Base-by-base conservation (phyloP, 2,113 vertebrate species). In the Myrmecobius fasciatus region DNA sequence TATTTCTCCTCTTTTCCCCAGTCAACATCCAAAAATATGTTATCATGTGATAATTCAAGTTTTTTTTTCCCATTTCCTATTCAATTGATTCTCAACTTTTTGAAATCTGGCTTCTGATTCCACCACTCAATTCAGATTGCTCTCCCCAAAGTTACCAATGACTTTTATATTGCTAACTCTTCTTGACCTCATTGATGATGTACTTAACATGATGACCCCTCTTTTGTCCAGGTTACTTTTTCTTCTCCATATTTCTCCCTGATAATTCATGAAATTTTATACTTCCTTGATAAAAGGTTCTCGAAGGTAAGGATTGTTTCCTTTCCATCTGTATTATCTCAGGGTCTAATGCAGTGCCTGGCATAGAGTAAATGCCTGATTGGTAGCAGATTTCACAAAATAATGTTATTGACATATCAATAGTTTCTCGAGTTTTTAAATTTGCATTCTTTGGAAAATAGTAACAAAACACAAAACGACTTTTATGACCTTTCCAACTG, bases 371-470 rank as follows among this genome's bases (percentile, higher is more conserved):
- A 75, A 17, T 75, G 60, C 12, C n/a, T 75, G 60, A n/a, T 8
- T 43, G 36, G 14, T n/a, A 75, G 36, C 22, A 22, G n/a, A 75
- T 22, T 75, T 75, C 36, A 20, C 31, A 75, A 75, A 75, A 75
- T n/a, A 75, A 36, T 75, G 20, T n/a, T 75, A 75, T 20, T n/a
- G 36, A 14, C 0, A 75, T 75, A 6, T 0, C 31, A n/a, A 25
- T 75, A 20, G 31, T 75, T 36, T 67, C 60, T 91, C 48, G 0
- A 91, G 89, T 54, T 96, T 94, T 54, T 91, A 36, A 93, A 17
- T 54, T 26, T 94, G 67, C 93, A 93, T 91, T 96, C 52, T 96
- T 94, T 94, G 94, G 53, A 93, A 91, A n/a, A 94, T 94, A 92
- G 2, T 52, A 12, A 90, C 17, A 47, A 52, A 51, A 94, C 92